Evolutionary conservation across 2,888 invertebrate species (phyloP).

Genomic region (Teleogryllus oceanicus): DNA sequence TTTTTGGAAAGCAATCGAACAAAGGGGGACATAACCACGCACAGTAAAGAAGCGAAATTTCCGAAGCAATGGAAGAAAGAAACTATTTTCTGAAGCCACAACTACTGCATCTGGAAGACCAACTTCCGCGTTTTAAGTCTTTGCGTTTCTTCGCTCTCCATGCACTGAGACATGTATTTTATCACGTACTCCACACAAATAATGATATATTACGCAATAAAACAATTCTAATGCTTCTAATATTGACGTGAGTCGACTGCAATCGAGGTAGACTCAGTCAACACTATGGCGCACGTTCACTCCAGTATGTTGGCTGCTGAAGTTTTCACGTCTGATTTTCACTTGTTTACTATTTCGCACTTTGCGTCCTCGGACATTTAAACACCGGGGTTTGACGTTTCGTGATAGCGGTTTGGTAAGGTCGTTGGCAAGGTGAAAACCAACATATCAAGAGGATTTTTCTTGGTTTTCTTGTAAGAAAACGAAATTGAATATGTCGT

Average conservation of each 20-base stretch:
- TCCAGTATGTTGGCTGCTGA: background rate
- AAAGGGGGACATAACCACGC: background rate
- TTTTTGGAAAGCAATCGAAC: background rate
- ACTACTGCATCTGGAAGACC: background rate
- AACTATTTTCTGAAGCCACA: background rate
- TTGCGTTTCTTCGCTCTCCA: background rate
- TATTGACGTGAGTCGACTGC: background rate
- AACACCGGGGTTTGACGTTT: background rate
- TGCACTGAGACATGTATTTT: too few species aligned
- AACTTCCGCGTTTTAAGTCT: background rate
- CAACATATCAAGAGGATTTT: too few species aligned
- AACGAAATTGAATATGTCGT: background rate
- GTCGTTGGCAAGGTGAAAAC: background rate
- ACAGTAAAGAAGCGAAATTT: background rate
- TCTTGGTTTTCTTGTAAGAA: too few species aligned
- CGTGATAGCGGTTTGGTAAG: background rate
- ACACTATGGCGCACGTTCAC: slow-evolving; percentile 6
- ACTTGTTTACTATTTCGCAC: background rate
- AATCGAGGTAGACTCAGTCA: slow-evolving; percentile 4
- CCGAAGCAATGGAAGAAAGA: background rate
- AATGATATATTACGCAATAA: background rate
- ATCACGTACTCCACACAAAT: background rate
- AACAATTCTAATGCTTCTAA: background rate
- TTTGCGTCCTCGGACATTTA: background rate
- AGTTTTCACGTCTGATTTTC: slow-evolving; percentile 10